Conservation (phyloP, 37 sponge, comb jelly and placozoan genomes). For the Ephydatia muelleri region DNA sequence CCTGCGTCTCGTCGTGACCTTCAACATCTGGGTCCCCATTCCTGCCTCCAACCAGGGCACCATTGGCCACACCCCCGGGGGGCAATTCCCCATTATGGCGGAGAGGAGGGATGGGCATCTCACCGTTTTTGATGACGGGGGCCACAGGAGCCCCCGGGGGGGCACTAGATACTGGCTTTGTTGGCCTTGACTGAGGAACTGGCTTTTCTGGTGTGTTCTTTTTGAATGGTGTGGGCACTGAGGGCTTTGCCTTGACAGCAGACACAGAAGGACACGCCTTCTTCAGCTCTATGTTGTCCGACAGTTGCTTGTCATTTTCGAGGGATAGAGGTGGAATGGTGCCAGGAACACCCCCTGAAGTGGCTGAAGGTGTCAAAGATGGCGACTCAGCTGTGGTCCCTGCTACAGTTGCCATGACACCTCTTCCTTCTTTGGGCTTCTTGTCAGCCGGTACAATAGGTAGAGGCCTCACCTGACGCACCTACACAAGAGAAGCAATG, state of each 20-base stretch:
- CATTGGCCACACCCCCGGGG: background rate
- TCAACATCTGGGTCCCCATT: background rate
- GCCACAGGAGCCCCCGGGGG: background rate
- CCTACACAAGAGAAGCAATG: background rate
- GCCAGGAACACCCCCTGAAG: background rate
- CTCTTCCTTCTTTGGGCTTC: background rate
- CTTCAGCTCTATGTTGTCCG: slow-evolving; percentile 8
- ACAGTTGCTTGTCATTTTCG: background rate
- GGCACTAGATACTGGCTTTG: background rate
- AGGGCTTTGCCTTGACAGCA: background rate
- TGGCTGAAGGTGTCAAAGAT: background rate
- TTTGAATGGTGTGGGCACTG: background rate
- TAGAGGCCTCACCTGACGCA: background rate
- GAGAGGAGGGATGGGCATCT: background rate
- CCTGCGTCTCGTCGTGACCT: background rate
- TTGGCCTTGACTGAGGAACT: background rate
- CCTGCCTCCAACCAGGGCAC: background rate
- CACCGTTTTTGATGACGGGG: background rate
- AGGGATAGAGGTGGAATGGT: background rate
- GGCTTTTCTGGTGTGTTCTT: background rate
- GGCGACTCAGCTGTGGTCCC: background rate
- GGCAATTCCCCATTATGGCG: background rate
- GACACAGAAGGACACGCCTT: background rate
- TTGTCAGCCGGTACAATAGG: background rate
- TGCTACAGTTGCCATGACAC: background rate